These are phyloP conservation scores for Cotesia congregata DNA, from an alignment of 2,888 invertebrate genomes.

Conservation along the genomic window DNA sequence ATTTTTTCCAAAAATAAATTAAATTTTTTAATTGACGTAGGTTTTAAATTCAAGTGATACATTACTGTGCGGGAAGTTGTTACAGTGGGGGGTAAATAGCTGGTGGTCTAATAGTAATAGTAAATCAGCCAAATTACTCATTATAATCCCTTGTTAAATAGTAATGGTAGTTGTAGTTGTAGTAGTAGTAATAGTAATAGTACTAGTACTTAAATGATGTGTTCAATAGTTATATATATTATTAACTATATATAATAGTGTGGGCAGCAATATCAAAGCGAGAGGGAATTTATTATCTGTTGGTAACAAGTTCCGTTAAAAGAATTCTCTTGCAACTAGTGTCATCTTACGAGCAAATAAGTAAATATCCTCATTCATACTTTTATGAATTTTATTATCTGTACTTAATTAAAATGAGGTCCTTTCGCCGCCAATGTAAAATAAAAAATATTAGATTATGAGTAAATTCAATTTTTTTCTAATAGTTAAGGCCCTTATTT, in stretches of 20 bases:
- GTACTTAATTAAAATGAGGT: too few relatives aligned
- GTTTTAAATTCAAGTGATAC: not conserved
- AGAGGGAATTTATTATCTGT: conserved; percentile 7
- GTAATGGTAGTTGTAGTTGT: not conserved
- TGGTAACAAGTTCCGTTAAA: not conserved
- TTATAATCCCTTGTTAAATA: not conserved
- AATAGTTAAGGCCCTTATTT: too few relatives aligned
- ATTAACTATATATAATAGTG: not conserved
- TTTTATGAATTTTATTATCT: not conserved
- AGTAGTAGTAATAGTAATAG: not conserved
- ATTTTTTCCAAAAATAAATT: too few relatives aligned
- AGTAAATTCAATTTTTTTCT: too few relatives aligned
- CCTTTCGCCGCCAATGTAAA: too few relatives aligned
- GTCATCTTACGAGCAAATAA: conserved; percentile 9
- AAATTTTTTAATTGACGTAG: not conserved
- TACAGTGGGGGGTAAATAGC: not conserved
- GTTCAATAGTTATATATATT: not conserved
- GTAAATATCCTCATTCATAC: not conserved
- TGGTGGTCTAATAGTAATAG: not conserved
- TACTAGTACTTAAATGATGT: not conserved
- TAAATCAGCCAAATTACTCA: not conserved
- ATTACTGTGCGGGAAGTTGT: not conserved
- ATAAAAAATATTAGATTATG: too few relatives aligned
- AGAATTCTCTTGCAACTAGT: not conserved
- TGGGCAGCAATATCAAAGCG: not conserved